phyloP scores from a whole-genome alignment of 2,888 invertebrate species.

The Cacoxenus indagator region DNA sequence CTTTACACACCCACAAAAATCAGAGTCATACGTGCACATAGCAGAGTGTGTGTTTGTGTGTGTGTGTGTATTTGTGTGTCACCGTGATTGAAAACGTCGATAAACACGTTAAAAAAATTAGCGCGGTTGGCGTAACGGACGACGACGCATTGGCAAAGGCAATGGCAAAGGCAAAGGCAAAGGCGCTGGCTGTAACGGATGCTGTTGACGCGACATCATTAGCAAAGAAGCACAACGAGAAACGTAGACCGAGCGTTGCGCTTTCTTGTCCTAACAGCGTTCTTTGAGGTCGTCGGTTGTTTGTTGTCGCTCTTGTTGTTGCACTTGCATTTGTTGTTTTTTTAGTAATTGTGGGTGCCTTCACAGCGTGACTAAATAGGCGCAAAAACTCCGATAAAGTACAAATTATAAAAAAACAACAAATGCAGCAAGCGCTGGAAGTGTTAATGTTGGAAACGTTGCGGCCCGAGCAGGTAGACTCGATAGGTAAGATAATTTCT shows the following conservation, averaged over 20 bases:
- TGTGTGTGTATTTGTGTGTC: slow-evolving; percentile 11
- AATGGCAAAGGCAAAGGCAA: no score
- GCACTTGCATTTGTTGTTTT: no score
- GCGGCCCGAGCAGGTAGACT: not conserved
- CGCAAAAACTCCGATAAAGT: slow-evolving; percentile 16
- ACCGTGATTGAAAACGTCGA: not conserved
- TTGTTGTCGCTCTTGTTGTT: not conserved
- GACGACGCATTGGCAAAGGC: slow-evolving; percentile 8
- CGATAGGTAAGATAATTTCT: not conserved
- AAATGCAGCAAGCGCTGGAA: no score
- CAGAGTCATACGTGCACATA: not conserved
- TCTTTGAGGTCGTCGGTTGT: not conserved
- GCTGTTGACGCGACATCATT: slow-evolving; percentile 18
- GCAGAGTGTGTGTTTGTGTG: not conserved
- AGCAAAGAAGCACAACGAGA: not conserved
- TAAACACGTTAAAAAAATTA: slow-evolving; percentile 18
- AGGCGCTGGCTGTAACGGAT: slow-evolving; percentile 7
- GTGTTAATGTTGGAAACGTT: not conserved
- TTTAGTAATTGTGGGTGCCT: slow-evolving; percentile 26
- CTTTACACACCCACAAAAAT: not conserved
- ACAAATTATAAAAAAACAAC: not conserved
- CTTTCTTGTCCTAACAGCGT: not conserved
- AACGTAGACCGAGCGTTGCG: not conserved
- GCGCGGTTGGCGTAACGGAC: slow-evolving; percentile 5
- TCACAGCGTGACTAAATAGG: slow-evolving; percentile 32